Evolutionary conservation across 2,888 invertebrate genomes (phyloP).

Genomic region (Brachyopa scutellaris): DNA sequence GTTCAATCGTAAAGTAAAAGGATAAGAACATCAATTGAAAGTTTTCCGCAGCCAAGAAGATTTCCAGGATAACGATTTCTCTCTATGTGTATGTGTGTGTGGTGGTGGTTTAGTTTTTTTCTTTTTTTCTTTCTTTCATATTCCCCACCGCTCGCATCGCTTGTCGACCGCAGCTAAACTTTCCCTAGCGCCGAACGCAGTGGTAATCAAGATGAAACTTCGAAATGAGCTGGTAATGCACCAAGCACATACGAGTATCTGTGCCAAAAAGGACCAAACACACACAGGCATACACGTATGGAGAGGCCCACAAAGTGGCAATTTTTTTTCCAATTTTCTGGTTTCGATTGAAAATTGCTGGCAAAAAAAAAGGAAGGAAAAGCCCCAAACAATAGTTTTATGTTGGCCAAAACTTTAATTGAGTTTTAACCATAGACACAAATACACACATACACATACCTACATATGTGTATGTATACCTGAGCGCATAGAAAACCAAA

Average conservation of each 20-base stretch:
- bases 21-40: conserved; percentile 68
- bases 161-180: conserved; percentile 27
- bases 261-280: conserved; percentile 45
- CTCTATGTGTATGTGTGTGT: background rate
- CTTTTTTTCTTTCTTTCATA: conserved; percentile 6
- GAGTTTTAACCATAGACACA: conserved; percentile 61
- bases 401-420: conserved; percentile 72
- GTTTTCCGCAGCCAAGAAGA: conserved; percentile 51
- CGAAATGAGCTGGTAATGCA: conserved; percentile 72
- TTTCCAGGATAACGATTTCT: conserved; percentile 62
- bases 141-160: background rate
- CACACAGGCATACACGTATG: background rate
- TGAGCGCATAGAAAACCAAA: conserved; percentile 22
- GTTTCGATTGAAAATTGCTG: conserved; percentile 58
- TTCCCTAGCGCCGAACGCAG: conserved; percentile 34
- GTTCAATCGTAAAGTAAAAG: conserved; percentile 61
- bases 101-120: too few relatives aligned
- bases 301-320: conserved; percentile 25
- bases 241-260: conserved; percentile 69
- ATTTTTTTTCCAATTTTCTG: conserved; percentile 10
- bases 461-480: too few relatives aligned
- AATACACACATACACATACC: background rate
- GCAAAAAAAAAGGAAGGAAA: conserved; percentile 42
- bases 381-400: conserved; percentile 71
- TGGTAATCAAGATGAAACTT: conserved; percentile 72